Conservation (phyloP, 2,888 invertebrate genomes). For the Drosophila bunnanda region DNA sequence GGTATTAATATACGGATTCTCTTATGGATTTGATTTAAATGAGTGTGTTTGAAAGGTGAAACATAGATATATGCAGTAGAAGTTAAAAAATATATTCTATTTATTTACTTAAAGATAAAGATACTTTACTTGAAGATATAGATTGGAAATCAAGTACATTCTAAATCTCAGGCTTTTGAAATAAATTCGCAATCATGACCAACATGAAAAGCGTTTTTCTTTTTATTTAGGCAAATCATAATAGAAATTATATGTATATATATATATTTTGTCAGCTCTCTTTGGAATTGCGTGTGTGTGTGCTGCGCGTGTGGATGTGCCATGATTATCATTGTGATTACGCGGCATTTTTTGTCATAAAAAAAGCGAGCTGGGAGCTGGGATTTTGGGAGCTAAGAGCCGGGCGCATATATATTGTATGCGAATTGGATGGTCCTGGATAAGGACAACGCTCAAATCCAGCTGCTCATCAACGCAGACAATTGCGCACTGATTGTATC, state of each 20-base stretch:
- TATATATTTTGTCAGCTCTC: conserved; percentile 23
- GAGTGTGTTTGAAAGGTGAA: not conserved
- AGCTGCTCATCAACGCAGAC: conserved; percentile 75
- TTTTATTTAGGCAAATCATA: conserved; percentile 53
- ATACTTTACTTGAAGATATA: not conserved
- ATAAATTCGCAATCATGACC: conserved; percentile 5
- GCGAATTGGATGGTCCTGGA: conserved; percentile 7
- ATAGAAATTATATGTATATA: conserved; percentile 22
- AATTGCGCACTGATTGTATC: conserved; percentile 78
- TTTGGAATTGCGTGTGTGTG: conserved; percentile 10
- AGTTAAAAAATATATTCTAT: too few species aligned
- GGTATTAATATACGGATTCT: too few species aligned
- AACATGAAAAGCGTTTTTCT: conserved; percentile 22
- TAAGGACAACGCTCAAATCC: conserved; percentile 42
- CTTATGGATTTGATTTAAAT: not conserved
- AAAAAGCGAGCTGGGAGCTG: conserved; percentile 43
- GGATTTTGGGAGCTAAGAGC: conserved; percentile 11
- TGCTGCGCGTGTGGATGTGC: conserved; percentile 36
- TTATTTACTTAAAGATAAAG: not conserved
- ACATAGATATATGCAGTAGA: not conserved
- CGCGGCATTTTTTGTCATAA: conserved; percentile 73
- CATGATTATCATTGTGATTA: conserved; percentile 78
- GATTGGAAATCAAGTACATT: not conserved
- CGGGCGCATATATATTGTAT: conserved; percentile 22
- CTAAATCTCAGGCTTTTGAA: not conserved